Percentiles rank a stretch among this genome's conserved stretches.
phyloP scores from a whole-genome alignment of 1,140 invertebrate species.

The Lepidurus couesii region DNA sequence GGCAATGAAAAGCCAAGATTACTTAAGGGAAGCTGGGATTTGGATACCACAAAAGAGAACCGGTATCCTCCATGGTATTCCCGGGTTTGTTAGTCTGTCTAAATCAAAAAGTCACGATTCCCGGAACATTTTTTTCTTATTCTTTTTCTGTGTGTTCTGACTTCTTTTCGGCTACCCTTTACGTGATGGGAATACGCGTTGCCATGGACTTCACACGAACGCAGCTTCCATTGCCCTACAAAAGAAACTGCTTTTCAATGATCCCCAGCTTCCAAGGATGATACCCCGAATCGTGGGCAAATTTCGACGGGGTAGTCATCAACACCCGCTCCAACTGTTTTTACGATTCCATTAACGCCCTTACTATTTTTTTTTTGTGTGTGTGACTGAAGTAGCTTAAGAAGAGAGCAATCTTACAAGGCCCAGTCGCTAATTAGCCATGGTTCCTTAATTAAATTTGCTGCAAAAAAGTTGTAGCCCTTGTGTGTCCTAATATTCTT shows the following conservation, averaged over 20 bases:
- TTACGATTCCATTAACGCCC: constrained; percentile 5
- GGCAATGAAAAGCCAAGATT: constrained; percentile 11
- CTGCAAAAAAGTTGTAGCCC: background rate
- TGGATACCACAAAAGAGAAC: background rate
- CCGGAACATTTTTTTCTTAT: background rate
- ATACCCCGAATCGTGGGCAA: background rate
- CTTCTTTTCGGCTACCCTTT: background rate
- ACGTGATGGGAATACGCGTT: background rate
- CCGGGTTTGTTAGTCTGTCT: background rate
- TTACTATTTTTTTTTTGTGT: background rate
- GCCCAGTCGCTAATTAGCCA: background rate
- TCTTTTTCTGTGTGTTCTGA: background rate
- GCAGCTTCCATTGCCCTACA: background rate
- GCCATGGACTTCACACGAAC: background rate
- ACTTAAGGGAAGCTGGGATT: constrained; percentile 9
- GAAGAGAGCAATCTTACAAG: background rate
- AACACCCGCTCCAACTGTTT: constrained; percentile 9
- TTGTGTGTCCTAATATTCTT: no score
- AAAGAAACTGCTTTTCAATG: background rate
- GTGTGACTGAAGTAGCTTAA: background rate
- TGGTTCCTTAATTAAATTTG: constrained; percentile 1
- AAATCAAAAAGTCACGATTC: constrained; percentile 1
- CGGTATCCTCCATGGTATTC: background rate
- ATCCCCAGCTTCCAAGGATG: background rate
- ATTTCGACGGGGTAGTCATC: background rate